phyloP scores from a whole-genome alignment of 2,888 invertebrate species.

The Rhimphoctona megacephalus region DNA sequence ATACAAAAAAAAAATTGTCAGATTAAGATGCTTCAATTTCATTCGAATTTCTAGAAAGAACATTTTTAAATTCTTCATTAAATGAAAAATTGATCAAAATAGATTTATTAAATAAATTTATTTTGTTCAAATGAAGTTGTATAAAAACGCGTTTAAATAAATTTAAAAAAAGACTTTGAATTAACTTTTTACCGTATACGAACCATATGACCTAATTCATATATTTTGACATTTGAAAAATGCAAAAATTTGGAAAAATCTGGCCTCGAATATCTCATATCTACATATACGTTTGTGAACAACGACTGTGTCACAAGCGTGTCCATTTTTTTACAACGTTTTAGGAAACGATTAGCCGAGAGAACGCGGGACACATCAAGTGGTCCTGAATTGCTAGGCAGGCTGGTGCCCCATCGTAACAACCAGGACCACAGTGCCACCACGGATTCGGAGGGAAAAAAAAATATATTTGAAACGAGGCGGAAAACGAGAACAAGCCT shows the following conservation, averaged over 20 bases:
- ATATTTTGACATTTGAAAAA: background rate
- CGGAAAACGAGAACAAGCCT: slow-evolving; percentile 62
- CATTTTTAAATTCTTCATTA: too few relatives aligned
- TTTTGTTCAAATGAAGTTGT: too few relatives aligned
- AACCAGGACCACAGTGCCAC: slow-evolving; percentile 74
- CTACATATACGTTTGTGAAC: slow-evolving; percentile 11
- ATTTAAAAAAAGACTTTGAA: background rate
- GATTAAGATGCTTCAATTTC: too few relatives aligned
- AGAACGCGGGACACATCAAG: slow-evolving; percentile 64
- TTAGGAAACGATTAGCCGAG: slow-evolving; percentile 78
- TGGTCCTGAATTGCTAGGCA: slow-evolving; percentile 73
- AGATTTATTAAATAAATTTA: too few relatives aligned
- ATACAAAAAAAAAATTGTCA: background rate
- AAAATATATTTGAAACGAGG: slow-evolving; percentile 54
- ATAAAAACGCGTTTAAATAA: too few relatives aligned
- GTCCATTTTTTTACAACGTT: slow-evolving; percentile 56
- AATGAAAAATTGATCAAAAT: too few relatives aligned
- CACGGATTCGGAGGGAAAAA: slow-evolving; percentile 31
- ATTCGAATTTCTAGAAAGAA: too few relatives aligned
- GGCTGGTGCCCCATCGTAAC: slow-evolving; percentile 79
- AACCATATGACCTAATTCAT: background rate
- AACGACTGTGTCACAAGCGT: slow-evolving; percentile 15
- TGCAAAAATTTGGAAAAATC: background rate
- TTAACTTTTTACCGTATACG: background rate
- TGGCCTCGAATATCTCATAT: background rate